phyloP scores from a whole-genome alignment of 2,888 invertebrate species.

The Diarsia dahlii region DNA sequence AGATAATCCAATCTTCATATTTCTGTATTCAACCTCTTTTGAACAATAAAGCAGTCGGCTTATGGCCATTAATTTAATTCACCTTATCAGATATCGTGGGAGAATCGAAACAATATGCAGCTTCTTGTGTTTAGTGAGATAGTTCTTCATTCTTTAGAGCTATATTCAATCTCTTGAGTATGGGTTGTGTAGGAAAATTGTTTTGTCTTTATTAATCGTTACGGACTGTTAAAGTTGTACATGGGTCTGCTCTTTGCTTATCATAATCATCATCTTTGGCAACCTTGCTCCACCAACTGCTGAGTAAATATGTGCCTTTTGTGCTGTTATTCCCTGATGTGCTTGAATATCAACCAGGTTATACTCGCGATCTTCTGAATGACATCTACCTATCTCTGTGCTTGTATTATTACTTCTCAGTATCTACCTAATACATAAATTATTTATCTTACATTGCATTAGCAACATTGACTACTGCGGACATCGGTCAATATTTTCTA shows the following conservation, averaged over 20 bases:
- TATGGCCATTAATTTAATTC: conserved; percentile 64
- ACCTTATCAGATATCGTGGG: conserved; percentile 70
- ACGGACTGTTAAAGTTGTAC: not conserved
- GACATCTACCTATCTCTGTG: not conserved
- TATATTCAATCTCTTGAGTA: conserved; percentile 5
- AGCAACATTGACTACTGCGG: conserved; percentile 12
- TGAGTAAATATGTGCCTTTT: not conserved
- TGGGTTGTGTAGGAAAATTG: not conserved
- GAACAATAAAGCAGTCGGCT: conserved; percentile 52
- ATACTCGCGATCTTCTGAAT: not conserved
- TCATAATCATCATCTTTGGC: not conserved
- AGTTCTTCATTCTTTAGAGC: conserved; percentile 34
- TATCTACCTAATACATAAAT: conserved; percentile 25
- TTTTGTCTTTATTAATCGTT: not conserved
- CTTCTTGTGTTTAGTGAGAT: conserved; percentile 39
- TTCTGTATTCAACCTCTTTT: conserved; percentile 45
- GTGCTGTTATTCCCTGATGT: not conserved
- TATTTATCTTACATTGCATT: conserved; percentile 30
- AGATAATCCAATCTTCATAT: conserved; percentile 62
- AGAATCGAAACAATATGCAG: conserved; percentile 60
- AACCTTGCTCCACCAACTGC: not conserved
- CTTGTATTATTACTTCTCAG: not conserved
- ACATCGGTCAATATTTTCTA: conserved; percentile 27
- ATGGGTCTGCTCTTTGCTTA: not conserved
- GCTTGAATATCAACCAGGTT: not conserved